Conservation (phyloP, 2,888 invertebrate genomes). For the Neelides folsomi region DNA sequence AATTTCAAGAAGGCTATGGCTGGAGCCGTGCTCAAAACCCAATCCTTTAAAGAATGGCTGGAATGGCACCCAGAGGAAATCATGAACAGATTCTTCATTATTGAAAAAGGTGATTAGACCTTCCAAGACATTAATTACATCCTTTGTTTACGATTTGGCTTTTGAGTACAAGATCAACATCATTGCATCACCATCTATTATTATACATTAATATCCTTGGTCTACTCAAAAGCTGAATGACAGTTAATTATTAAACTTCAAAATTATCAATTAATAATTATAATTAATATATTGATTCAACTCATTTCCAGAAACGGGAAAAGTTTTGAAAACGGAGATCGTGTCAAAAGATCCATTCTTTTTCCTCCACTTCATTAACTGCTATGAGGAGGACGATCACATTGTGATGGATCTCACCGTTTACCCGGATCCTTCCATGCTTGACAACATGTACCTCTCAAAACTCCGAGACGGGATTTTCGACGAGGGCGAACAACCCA, state of each 20-base stretch:
- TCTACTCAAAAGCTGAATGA: no score
- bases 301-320: constrained; percentile 34
- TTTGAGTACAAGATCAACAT: no score
- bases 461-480: constrained; percentile 31
- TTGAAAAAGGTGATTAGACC: constrained; percentile 34
- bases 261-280: no score
- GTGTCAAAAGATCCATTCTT: constrained; percentile 40
- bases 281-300: no score
- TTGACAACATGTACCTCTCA: constrained; percentile 35
- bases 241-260: no score
- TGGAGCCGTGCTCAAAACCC: constrained; percentile 8
- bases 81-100: constrained; percentile 37
- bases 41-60: constrained; percentile 15
- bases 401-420: constrained; percentile 36
- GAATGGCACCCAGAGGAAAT: constrained; percentile 17
- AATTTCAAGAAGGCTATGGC: constrained; percentile 23
- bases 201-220: no score
- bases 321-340: constrained; percentile 36
- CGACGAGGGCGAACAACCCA: constrained; percentile 31
- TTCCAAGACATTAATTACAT: no score
- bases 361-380: constrained; percentile 44
- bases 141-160: no score
- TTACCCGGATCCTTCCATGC: constrained; percentile 36
- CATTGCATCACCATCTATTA: no score
- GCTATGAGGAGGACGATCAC: constrained; percentile 38